phyloP scores from a whole-genome alignment of 1,140 invertebrate species.

The Bombus picipes region DNA sequence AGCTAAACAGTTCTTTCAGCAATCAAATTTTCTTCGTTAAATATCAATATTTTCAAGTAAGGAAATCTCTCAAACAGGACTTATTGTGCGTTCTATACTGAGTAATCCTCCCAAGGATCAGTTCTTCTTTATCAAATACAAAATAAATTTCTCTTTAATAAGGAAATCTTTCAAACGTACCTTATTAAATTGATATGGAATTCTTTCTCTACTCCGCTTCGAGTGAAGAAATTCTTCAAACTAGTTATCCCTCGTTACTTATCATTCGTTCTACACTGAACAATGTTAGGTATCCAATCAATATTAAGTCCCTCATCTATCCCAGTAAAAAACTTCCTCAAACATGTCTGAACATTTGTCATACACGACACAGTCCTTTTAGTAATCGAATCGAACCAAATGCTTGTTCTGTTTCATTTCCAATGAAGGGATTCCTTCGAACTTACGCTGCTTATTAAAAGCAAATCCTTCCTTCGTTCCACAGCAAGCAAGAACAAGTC shows the following conservation, averaged over 20 bases:
- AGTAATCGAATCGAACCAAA: too few species aligned
- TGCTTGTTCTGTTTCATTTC: too few species aligned
- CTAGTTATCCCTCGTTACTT: neutral
- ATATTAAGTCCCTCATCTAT: neutral
- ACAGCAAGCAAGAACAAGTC: too few species aligned
- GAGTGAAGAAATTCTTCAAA: neutral
- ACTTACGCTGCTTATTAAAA: too few species aligned
- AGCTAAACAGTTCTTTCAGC: neutral
- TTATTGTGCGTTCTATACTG: neutral
- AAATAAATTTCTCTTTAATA: neutral
- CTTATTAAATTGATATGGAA: neutral
- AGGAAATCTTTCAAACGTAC: neutral
- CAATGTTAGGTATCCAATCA: neutral
- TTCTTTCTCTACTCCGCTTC: neutral
- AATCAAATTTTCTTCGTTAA: neutral
- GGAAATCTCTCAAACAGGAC: neutral
- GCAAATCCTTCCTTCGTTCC: too few species aligned
- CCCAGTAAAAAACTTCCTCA: neutral
- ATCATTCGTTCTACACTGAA: neutral
- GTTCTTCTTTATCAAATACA: neutral
- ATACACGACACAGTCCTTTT: too few species aligned
- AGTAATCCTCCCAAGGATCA: neutral
- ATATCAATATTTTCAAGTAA: neutral
- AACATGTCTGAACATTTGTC: neutral
- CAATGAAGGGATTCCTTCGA: too few species aligned